phyloP scores from a whole-genome alignment of 2,888 invertebrate species.

The Diadegma fenestrale region DNA sequence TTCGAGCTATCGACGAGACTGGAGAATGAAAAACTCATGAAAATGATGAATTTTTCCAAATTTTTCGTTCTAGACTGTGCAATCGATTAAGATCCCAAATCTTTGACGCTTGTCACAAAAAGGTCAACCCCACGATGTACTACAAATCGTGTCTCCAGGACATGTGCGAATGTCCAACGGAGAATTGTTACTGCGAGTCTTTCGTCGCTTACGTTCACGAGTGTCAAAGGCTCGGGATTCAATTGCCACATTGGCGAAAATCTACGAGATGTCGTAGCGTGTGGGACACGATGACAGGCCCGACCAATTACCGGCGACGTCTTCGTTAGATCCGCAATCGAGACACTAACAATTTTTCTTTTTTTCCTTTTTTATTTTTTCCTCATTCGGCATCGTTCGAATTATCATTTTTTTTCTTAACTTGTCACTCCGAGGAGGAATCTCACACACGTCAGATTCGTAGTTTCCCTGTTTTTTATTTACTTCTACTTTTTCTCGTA shows the following conservation, averaged over 20 bases:
- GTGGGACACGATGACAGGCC: constrained; percentile 77
- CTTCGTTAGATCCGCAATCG: constrained; percentile 50
- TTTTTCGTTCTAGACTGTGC: constrained; percentile 83
- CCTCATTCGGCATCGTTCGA: constrained; percentile 25
- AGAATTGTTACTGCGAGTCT: constrained; percentile 95
- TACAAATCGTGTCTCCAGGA: constrained; percentile 94
- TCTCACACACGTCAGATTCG: constrained; percentile 12
- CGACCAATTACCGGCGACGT: constrained; percentile 69
- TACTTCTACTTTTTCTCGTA: constrained; percentile 23
- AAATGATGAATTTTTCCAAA: background rate
- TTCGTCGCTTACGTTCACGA: constrained; percentile 95
- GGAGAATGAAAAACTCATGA: background rate
- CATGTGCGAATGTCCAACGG: constrained; percentile 94
- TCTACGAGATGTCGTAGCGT: constrained; percentile 88
- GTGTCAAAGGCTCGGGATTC: constrained; percentile 92
- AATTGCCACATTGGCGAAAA: constrained; percentile 90
- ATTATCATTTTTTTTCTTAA: constrained; percentile 10
- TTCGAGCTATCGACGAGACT: constrained; percentile 71
- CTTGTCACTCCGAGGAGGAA: background rate
- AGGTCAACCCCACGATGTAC: constrained; percentile 93
- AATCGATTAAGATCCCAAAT: constrained; percentile 86
- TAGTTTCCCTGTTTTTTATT: constrained; percentile 25
- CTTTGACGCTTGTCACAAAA: constrained; percentile 92
- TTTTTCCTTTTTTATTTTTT: constrained; percentile 1
- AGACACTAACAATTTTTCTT: background rate